Base-by-base conservation (phyloP, 2,797 vertebrate genomes). In the Sciaenops ocellatus region DNA sequence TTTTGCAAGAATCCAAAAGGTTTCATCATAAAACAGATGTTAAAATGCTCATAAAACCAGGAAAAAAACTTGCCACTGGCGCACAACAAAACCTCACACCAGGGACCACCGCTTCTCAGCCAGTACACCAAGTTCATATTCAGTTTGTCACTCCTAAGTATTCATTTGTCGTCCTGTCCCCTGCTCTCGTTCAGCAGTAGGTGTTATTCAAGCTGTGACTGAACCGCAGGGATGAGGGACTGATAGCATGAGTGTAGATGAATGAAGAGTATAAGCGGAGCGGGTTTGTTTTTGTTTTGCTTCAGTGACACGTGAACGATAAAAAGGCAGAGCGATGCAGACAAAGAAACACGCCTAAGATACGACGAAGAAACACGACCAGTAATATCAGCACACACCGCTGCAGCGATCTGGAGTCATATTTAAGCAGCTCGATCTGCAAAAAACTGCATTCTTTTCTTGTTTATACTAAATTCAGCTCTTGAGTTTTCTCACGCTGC, bases 131-230 rank as follows among this genome's bases (percentile, higher is more conserved):
- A 30, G 30, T 30, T 30, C 30, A 30, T 30, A 6, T 30, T 30
- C 30, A 6, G 30, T 30, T 30, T 30, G 30, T 20, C 16, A 22
- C 55, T 47, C 8, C 10, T 1, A 7, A 76, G 56, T 24, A 54
- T 52, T 44, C 0, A 5, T 59, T 69, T 50, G 56, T 63, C 30
- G 18, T 12, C 11, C 38, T 15, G 22, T 67, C 34, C 44, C 24
- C 22, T 7, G 20, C 15, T 30, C 12, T 42, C n/a, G 12, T 51
- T 50, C 20, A 30, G n/a, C 60, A 20, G 6, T 17, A 15, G 56
- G 72, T 60, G 61, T 61, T 59, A 56, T 51, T 64, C 10, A 44
- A 61, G 54, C 47, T 51, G 69, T 51, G 42, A 63, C 12, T 38
- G 46, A 48, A 30, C 17, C 38, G 20, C 16, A 47, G 11, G 9